A percentile compares a stretch with the other conserved stretches of the same genome.
Evolutionary conservation across 2,113 vertebrate genomes (phyloP).

Genomic region (Amphiprion ocellaris): DNA sequence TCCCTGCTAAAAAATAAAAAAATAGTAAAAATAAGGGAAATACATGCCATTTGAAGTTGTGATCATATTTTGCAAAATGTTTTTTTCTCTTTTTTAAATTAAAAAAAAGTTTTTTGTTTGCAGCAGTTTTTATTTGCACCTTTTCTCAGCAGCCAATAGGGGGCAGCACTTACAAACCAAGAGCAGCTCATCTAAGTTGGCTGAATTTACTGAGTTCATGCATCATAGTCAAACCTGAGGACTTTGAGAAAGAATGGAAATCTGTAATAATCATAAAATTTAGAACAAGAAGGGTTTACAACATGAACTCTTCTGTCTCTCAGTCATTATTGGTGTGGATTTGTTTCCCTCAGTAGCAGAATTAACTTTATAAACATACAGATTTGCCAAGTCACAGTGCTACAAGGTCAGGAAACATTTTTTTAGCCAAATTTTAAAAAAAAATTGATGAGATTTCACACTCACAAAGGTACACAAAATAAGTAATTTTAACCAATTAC

Average conservation of each 20-base stretch:
- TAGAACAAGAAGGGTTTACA: too few relatives aligned
- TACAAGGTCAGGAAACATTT: too few relatives aligned
- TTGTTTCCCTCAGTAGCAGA: too few relatives aligned
- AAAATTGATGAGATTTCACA: background rate
- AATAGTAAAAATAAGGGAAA: background rate
- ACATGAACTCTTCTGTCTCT: too few relatives aligned
- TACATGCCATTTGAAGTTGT: background rate
- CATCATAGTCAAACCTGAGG: background rate
- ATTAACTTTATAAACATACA: background rate
- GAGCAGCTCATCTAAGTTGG: background rate
- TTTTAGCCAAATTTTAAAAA: background rate
- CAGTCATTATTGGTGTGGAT: too few relatives aligned
- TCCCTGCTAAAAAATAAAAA: too few relatives aligned
- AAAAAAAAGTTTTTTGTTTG: background rate
- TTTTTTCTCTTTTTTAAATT: background rate
- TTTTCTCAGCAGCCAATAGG: constrained; percentile 29
- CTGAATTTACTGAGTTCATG: background rate
- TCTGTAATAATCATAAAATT: background rate
- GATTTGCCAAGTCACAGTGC: background rate
- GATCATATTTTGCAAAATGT: background rate
- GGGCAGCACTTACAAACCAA: constrained; percentile 54
- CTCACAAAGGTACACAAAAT: background rate
- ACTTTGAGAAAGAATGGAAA: background rate
- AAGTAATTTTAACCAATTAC: too few relatives aligned
- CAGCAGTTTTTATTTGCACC: constrained; percentile 9